Base-by-base conservation (phyloP, 2,113 vertebrate genomes). In the Prolemur simus region DNA sequence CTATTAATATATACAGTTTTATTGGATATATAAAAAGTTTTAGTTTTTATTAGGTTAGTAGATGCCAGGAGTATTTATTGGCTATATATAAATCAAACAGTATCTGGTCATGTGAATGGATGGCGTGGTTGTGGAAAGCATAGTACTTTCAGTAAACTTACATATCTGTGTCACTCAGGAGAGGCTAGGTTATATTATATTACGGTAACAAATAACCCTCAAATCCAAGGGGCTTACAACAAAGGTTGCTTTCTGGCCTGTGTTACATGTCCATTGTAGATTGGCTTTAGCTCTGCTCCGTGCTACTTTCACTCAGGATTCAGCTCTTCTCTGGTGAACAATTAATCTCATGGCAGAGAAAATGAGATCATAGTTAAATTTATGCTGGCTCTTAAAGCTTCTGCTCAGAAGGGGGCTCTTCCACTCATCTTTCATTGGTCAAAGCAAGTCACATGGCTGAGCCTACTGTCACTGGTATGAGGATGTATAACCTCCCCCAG, bases 41-140 rank as follows among this genome's bases (percentile, higher is more conserved):
- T 87, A 64, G 14, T 54, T 74, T 92, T 92, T 66, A 39, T 39
- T 95, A 39, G 42, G 89, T 80, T 86, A 89, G 34, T 64, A 87
- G 90, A 56, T 73, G 27, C 32, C 18, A 73, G 45, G 47, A 25
- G 58, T 21, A 34, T 74, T 92, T 95, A 80, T n/a, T 95, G 45
- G 20, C 37, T 86, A n/a, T 27, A 45, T 37, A 39, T 8, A n/a
- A 93, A 64, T 29, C 56, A 83, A 87, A 21, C 21, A 80, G 37
- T 45, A 17, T 87, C 49, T 37, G 2, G 20, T 13, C 21, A 58
- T 60, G 8, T 74, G 63, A 94, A 69, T 42, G 4, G 39, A 87
- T 8, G 76, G 25, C n/a, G 63, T 89, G 17, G 42, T 58, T 92
- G 52, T 83, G 68, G 82, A 82, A 78, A 54, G 37, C 52, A 63